Conservation (phyloP, 2,888 invertebrate genomes). For the Nephrotoma appendiculata region DNA sequence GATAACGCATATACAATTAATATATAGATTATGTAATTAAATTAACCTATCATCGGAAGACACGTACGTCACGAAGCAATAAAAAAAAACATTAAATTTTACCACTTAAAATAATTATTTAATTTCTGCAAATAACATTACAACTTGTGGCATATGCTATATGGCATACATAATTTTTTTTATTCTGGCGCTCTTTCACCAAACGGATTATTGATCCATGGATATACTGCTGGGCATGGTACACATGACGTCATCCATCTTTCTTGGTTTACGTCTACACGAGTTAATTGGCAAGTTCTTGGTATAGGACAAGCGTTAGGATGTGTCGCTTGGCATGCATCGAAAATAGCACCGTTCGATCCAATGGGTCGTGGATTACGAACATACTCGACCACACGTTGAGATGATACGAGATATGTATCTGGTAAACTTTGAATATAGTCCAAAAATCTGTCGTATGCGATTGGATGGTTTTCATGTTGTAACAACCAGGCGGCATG, state of each 20-base stretch:
- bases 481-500: slow-evolving; percentile 48
- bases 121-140: no score
- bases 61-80: no score
- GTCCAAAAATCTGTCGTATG: slow-evolving; percentile 40
- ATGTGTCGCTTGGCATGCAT: slow-evolving; percentile 20
- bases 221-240: slow-evolving; percentile 36
- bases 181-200: slow-evolving; percentile 19
- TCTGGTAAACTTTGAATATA: slow-evolving; percentile 38
- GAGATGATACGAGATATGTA: slow-evolving; percentile 39
- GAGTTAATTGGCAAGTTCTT: slow-evolving; percentile 22
- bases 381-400: slow-evolving; percentile 24
- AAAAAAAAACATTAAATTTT: no score
- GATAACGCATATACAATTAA: no score
- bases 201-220: slow-evolving; percentile 39
- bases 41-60: no score
- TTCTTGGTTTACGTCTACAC: slow-evolving; percentile 22
- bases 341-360: slow-evolving; percentile 14
- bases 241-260: slow-evolving; percentile 37
- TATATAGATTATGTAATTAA: no score
- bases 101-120: no score
- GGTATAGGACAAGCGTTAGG: slow-evolving; percentile 17
- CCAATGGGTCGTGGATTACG: slow-evolving; percentile 24
- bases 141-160: no score
- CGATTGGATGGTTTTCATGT: slow-evolving; percentile 34
- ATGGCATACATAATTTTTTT: no score